Percentiles rank a stretch among this genome's conserved stretches.
These are phyloP conservation scores for Eonycteris spelaea DNA, from an alignment of 2,113 vertebrate species.

Conservation along the genomic window DNA sequence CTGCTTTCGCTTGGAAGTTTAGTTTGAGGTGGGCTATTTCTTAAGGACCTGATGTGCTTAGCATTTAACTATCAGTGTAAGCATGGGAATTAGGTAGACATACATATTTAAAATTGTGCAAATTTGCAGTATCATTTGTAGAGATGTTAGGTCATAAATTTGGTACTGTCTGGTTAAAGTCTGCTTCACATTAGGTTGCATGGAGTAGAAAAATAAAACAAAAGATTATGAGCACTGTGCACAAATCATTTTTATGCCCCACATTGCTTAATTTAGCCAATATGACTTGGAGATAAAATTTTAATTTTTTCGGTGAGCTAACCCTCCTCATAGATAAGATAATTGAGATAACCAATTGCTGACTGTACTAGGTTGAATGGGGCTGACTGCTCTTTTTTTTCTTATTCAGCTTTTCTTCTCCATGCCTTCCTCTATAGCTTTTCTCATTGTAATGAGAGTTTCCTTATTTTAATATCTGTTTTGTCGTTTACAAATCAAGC, in stretches of 20 bases:
- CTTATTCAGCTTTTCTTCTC: neutral
- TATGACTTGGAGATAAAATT: neutral
- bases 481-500: constrained; percentile 2
- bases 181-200: neutral
- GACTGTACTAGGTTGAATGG: neutral
- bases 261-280: constrained; percentile 1
- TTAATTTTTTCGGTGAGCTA: neutral
- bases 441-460: neutral
- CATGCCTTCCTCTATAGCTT: neutral
- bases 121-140: neutral
- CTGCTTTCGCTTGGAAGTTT: neutral
- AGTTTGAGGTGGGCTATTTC: neutral
- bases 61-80: neutral
- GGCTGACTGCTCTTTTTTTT: neutral
- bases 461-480: neutral
- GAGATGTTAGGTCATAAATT: neutral
- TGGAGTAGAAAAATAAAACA: neutral
- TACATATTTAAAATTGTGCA: neutral
- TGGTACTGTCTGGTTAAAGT: neutral
- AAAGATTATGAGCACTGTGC: neutral
- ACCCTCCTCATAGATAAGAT: neutral
- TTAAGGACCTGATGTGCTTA: neutral
- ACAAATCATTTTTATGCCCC: neutral
- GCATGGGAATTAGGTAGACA: neutral
- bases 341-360: neutral